phyloP scores from a whole-genome alignment of 1,140 invertebrate genomes.

The Ganaspis sp. region DNA sequence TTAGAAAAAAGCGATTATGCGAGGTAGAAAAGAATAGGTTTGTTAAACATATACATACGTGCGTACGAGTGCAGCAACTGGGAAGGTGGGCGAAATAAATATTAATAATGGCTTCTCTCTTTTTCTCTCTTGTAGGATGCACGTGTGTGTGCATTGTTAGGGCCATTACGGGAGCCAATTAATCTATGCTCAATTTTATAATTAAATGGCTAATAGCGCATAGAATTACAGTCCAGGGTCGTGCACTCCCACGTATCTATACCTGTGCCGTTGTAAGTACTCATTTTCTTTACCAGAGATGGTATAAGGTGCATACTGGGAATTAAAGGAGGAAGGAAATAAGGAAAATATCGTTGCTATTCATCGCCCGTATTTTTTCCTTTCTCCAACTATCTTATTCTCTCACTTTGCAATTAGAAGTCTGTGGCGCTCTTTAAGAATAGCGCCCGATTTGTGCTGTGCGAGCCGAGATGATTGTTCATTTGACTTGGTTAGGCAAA shows the following conservation, averaged over 20 bases:
- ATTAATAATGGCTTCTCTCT: slow-evolving; percentile 43
- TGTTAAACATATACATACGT: neutral
- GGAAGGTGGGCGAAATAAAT: slow-evolving; percentile 32
- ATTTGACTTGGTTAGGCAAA: slow-evolving; percentile 57
- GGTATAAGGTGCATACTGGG: neutral
- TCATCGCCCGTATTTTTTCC: slow-evolving; percentile 34
- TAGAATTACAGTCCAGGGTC: slow-evolving; percentile 74
- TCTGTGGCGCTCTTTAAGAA: slow-evolving; percentile 32
- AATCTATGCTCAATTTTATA: slow-evolving; percentile 77
- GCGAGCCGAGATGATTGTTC: slow-evolving; percentile 48
- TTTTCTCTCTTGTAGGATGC: slow-evolving; percentile 41
- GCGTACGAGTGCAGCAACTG: slow-evolving; percentile 32
- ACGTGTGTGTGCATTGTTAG: slow-evolving; percentile 68
- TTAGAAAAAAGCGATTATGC: neutral
- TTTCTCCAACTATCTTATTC: slow-evolving; percentile 28
- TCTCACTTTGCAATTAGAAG: slow-evolving; percentile 49
- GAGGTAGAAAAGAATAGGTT: neutral
- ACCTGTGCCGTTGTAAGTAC: slow-evolving; percentile 65
- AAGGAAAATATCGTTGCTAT: slow-evolving; percentile 14
- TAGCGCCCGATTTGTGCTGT: slow-evolving; percentile 42
- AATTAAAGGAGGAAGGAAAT: slow-evolving; percentile 44
- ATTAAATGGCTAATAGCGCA: slow-evolving; percentile 76
- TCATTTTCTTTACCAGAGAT: slow-evolving; percentile 56
- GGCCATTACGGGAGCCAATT: slow-evolving; percentile 75
- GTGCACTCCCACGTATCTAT: slow-evolving; percentile 70